A percentile compares a stretch with the other conserved stretches of the same genome.
Conservation (phyloP, 2,888 invertebrate genomes). For the Eudemis profundana region DNA sequence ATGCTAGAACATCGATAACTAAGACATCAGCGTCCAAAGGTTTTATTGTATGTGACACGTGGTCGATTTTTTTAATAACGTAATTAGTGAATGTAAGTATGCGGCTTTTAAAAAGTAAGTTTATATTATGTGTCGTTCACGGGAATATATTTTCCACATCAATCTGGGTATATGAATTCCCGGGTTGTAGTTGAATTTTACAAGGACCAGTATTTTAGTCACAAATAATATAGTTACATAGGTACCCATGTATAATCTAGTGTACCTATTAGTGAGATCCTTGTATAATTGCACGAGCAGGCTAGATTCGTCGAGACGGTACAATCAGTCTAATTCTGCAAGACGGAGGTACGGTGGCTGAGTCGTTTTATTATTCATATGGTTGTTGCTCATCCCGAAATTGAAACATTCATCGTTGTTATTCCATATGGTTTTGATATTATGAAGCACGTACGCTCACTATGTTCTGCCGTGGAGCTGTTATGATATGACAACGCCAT, state of each 20-base stretch:
- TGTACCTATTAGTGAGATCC: constrained; percentile 13
- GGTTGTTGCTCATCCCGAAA: constrained; percentile 33
- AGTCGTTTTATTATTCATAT: constrained; percentile 40
- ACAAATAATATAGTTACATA: background rate
- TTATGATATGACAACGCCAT: constrained; percentile 7
- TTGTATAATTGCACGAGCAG: constrained; percentile 26
- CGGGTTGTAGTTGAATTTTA: background rate
- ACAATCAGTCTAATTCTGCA: constrained; percentile 36
- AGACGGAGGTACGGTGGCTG: constrained; percentile 26
- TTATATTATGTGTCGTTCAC: no score
- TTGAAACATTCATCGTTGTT: constrained; percentile 34
- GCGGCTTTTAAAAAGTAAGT: no score
- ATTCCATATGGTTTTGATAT: constrained; percentile 33
- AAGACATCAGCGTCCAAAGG: no score
- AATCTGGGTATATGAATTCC: background rate
- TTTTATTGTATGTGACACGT: no score
- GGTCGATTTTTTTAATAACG: no score
- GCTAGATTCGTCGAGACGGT: constrained; percentile 17
- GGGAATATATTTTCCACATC: no score
- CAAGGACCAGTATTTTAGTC: constrained; percentile 1
- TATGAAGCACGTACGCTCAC: constrained; percentile 15
- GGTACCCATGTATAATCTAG: background rate
- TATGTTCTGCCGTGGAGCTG: background rate
- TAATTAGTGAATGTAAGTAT: no score
- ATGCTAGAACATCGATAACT: no score